Conservation (phyloP, 2,113 vertebrate species). For the Salvelinus fontinalis region DNA sequence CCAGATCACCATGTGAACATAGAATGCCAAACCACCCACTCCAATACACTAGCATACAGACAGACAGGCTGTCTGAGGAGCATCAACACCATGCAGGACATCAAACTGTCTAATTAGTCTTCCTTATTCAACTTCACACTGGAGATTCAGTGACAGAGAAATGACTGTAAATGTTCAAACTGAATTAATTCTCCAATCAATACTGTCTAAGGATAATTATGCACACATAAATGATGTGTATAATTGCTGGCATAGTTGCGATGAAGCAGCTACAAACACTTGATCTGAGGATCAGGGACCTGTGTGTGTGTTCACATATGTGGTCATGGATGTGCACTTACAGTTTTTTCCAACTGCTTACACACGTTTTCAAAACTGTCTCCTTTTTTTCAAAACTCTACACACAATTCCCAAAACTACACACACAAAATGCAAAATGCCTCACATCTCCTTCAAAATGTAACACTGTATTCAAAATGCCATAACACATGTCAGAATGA, state of each 20-base stretch:
- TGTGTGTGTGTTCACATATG: conserved; percentile 2
- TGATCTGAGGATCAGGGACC: conserved; percentile 24
- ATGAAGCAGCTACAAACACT: conserved; percentile 14
- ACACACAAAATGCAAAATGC: too few species aligned
- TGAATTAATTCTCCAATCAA: neutral
- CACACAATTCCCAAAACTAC: too few species aligned
- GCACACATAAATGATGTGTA: too few species aligned
- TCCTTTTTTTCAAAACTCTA: too few species aligned
- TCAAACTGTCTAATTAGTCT: conserved; percentile 23
- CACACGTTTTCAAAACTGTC: too few species aligned
- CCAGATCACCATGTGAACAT: neutral
- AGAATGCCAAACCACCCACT: too few species aligned
- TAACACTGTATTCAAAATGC: too few species aligned
- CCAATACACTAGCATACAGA: too few species aligned
- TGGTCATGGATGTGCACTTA: neutral
- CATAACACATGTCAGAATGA: too few species aligned
- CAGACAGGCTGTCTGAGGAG: neutral
- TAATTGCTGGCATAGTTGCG: neutral
- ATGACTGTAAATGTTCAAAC: neutral
- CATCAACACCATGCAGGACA: neutral
- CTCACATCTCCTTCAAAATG: too few species aligned
- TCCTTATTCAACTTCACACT: conserved; percentile 30
- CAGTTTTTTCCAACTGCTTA: too few species aligned
- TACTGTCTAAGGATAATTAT: too few species aligned
- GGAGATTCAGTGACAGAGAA: neutral